Percentiles rank a stretch among this genome's conserved stretches.
phyloP scores from a whole-genome alignment of 2,113 vertebrate genomes.

The Hyaena hyaena region DNA sequence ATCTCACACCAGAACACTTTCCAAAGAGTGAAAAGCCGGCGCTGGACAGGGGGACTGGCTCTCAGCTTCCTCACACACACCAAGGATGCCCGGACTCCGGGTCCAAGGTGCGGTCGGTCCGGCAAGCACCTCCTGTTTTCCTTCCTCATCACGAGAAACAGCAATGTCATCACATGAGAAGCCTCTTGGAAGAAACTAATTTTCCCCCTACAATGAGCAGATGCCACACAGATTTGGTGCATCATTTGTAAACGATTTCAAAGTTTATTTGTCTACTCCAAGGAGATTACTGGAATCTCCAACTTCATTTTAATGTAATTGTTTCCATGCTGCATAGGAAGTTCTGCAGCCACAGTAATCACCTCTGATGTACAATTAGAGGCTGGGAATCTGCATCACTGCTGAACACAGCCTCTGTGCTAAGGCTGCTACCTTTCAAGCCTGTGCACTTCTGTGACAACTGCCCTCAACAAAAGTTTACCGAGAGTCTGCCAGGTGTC shows the following conservation, averaged over 20 bases:
- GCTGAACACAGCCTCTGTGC: neutral
- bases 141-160: slow-evolving; percentile 78
- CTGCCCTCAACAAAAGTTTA: neutral
- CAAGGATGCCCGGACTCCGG: neutral
- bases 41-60: neutral
- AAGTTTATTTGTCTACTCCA: slow-evolving; percentile 90
- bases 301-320: slow-evolving; percentile 92
- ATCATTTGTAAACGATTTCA: slow-evolving; percentile 95
- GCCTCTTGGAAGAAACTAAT: slow-evolving; percentile 80
- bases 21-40: neutral
- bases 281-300: slow-evolving; percentile 93
- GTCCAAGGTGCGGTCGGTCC: neutral
- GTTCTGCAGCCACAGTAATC: slow-evolving; percentile 81
- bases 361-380: slow-evolving; percentile 82
- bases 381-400: slow-evolving; percentile 62
- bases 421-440: neutral
- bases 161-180: slow-evolving; percentile 80
- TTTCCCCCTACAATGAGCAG: slow-evolving; percentile 87
- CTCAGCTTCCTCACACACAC: neutral
- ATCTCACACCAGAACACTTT: neutral
- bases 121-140: slow-evolving; percentile 71
- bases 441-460: neutral
- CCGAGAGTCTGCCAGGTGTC: neutral
- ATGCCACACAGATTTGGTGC: slow-evolving; percentile 92
- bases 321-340: slow-evolving; percentile 90